Conservation (phyloP, 2,888 invertebrate genomes). For the Yponomeuta plumbellus region DNA sequence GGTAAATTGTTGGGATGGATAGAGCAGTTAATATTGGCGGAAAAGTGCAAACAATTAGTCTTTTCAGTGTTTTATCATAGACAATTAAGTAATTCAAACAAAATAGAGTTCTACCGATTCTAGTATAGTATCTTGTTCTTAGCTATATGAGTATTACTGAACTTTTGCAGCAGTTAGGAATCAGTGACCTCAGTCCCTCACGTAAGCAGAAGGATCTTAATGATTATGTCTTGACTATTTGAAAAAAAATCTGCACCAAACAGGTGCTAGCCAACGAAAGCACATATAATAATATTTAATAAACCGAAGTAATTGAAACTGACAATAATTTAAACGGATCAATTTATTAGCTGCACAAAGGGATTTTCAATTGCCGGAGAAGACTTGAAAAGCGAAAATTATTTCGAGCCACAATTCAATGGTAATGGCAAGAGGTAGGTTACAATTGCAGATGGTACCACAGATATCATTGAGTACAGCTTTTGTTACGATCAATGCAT, state of each 20-base stretch:
- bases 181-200: no score
- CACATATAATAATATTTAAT: not conserved
- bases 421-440: constrained; percentile 31
- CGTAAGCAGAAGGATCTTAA: no score
- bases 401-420: constrained; percentile 37
- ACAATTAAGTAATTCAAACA: no score
- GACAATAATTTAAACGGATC: constrained; percentile 16
- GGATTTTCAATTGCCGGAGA: constrained; percentile 22
- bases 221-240: not conserved
- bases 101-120: no score
- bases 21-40: no score
- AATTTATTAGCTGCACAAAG: constrained; percentile 30
- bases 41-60: no score
- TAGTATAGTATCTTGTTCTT: no score
- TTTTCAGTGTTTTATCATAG: no score
- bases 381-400: constrained; percentile 28
- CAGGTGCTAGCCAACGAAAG: not conserved
- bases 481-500: not conserved
- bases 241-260: not conserved
- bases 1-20: no score
- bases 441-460: constrained; percentile 10
- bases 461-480: constrained; percentile 10
- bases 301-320: not conserved
- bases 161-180: no score
- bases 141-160: no score